Evolutionary conservation across 2,113 vertebrate species (phyloP).

Genomic region (Tragelaphus buxtoni): DNA sequence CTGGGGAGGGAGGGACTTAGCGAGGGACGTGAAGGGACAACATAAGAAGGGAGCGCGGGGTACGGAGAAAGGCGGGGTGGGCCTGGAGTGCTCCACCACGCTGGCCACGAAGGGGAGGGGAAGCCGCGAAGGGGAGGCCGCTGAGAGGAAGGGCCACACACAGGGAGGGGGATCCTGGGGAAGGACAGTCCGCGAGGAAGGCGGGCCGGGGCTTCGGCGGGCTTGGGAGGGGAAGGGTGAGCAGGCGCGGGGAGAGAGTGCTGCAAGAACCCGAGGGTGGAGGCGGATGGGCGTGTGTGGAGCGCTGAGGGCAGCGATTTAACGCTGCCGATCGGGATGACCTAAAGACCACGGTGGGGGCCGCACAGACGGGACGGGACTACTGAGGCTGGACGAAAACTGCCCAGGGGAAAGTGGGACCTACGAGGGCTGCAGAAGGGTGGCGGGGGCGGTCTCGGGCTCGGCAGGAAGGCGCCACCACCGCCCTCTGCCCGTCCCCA

Average conservation of each 20-base stretch:
- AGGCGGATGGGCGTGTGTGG: constrained; percentile 52
- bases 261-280: constrained; percentile 19
- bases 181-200: constrained; percentile 16
- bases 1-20: constrained; percentile 42
- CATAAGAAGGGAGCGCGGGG: constrained; percentile 49
- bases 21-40: constrained; percentile 62
- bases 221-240: constrained; percentile 20
- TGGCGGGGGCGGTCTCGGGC: constrained; percentile 53
- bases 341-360: constrained; percentile 3
- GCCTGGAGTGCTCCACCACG: constrained; percentile 36
- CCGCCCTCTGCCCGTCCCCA: constrained; percentile 65
- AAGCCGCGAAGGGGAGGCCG: constrained; percentile 5
- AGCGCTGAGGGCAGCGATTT: constrained; percentile 17
- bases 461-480: constrained; percentile 73
- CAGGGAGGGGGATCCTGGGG: constrained; percentile 14
- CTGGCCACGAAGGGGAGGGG: constrained; percentile 17
- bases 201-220: background rate
- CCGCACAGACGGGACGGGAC: constrained; percentile 55
- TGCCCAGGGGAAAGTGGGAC: constrained; percentile 53
- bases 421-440: constrained; percentile 19
- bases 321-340: background rate
- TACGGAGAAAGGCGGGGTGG: background rate
- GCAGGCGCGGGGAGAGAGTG: constrained; percentile 19
- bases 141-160: constrained; percentile 30
- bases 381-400: background rate